phyloP scores from a whole-genome alignment of 2,113 vertebrate species.

The Bubo bubo region DNA sequence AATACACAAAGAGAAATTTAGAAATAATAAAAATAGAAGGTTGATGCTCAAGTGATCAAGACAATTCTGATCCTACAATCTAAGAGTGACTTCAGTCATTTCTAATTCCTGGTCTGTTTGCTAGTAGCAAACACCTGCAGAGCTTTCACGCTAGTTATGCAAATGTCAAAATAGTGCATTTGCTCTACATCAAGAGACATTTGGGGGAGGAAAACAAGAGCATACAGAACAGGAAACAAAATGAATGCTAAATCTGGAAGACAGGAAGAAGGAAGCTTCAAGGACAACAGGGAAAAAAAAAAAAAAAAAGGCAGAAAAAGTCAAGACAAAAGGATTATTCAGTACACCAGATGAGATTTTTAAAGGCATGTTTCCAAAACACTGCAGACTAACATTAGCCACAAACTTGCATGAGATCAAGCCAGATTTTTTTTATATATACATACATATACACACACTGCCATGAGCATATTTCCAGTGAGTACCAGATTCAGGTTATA shows the following conservation, averaged over 20 bases:
- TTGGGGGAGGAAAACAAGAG: background rate
- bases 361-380: background rate
- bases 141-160: background rate
- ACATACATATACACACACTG: background rate
- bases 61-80: background rate
- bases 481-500: background rate
- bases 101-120: background rate
- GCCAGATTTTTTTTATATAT: background rate
- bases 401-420: background rate
- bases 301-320: background rate
- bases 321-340: background rate
- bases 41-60: background rate
- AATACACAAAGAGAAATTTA: background rate
- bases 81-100: background rate
- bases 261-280: background rate
- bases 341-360: background rate
- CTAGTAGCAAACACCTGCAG: background rate
- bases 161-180: background rate
- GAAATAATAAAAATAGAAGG: background rate
- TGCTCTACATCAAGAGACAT: background rate
- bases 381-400: background rate
- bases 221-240: background rate
- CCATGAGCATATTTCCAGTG: background rate
- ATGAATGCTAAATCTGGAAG: background rate
- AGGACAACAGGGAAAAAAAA: background rate